Percentiles rank a stretch among this genome's conserved stretches.
These are phyloP conservation scores for Phoebastria nigripes DNA, from an alignment of 2,797 vertebrate genomes.

Conservation along the genomic window DNA sequence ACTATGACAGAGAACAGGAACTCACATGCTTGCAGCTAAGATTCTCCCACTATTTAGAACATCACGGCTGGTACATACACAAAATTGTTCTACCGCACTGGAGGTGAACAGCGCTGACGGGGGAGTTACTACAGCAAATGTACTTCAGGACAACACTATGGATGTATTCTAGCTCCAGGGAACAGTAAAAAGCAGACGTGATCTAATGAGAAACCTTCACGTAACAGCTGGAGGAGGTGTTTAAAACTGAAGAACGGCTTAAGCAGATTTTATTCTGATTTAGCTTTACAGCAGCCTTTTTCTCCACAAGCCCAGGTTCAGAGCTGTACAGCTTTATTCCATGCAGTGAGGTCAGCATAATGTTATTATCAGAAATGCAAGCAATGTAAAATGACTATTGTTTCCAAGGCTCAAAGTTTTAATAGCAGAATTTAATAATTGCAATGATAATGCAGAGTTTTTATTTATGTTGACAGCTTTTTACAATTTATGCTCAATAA, in stretches of 20 bases:
- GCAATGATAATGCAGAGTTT: neutral
- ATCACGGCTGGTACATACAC: neutral
- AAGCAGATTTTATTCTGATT: neutral
- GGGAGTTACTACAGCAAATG: neutral
- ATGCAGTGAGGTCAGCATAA: neutral
- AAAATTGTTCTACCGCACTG: neutral
- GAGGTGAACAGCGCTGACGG: neutral
- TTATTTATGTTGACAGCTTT: neutral
- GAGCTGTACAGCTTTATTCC: neutral
- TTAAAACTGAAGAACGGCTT: neutral
- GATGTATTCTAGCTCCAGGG: neutral
- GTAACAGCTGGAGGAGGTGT: neutral
- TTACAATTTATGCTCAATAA: neutral
- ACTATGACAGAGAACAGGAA: neutral
- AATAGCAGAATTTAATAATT: neutral
- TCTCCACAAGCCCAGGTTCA: neutral
- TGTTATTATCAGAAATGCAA: neutral
- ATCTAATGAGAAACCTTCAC: neutral
- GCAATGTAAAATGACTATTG: neutral
- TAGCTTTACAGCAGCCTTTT: neutral
- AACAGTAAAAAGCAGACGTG: neutral
- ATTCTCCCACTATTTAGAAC: neutral
- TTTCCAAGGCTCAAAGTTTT: neutral
- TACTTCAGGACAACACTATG: neutral
- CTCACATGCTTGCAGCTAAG: no score